Percentiles rank a stretch among this genome's conserved stretches.
phyloP scores from a whole-genome alignment of 2,888 invertebrate species.

The Amphipyra berbera region DNA sequence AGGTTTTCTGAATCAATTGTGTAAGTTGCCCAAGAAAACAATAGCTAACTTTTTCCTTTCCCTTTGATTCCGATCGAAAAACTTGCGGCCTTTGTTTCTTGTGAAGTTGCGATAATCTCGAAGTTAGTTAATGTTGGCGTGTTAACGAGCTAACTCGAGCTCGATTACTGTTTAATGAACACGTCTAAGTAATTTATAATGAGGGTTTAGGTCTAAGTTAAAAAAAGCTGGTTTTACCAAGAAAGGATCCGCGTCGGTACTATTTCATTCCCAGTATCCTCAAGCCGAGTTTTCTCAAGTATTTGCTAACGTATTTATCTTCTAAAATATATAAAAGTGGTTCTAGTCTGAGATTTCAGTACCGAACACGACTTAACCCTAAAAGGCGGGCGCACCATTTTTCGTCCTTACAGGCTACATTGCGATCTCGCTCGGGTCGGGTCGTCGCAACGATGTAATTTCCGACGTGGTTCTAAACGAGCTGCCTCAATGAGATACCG shows the following conservation, averaged over 20 bases:
- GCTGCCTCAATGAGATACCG: slow-evolving; percentile 71
- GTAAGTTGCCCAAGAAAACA: slow-evolving; percentile 42
- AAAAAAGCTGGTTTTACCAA: background rate
- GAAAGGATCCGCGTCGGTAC: background rate
- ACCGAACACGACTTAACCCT: slow-evolving; percentile 60
- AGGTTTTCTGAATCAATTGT: slow-evolving; percentile 45
- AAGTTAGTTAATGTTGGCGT: slow-evolving; percentile 27
- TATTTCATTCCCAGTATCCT: background rate
- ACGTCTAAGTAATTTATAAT: slow-evolving; percentile 18
- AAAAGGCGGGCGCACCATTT: slow-evolving; percentile 60
- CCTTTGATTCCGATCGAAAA: slow-evolving; percentile 63
- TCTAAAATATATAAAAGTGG: slow-evolving; percentile 26
- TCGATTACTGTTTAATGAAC: slow-evolving; percentile 20
- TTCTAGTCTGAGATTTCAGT: slow-evolving; percentile 42
- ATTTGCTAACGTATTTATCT: background rate
- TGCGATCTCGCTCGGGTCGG: slow-evolving; percentile 44
- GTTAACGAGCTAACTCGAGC: slow-evolving; percentile 25
- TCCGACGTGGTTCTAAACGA: slow-evolving; percentile 72
- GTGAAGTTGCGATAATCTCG: slow-evolving; percentile 41
- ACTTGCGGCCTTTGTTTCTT: slow-evolving; percentile 52
- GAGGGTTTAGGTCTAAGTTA: background rate
- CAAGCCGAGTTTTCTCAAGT: background rate
- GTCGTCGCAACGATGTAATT: slow-evolving; percentile 69
- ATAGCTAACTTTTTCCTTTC: slow-evolving; percentile 54
- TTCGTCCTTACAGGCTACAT: slow-evolving; percentile 53